Base-by-base conservation (phyloP, 2,888 invertebrate genomes). In the Gastrophysa polygoni region DNA sequence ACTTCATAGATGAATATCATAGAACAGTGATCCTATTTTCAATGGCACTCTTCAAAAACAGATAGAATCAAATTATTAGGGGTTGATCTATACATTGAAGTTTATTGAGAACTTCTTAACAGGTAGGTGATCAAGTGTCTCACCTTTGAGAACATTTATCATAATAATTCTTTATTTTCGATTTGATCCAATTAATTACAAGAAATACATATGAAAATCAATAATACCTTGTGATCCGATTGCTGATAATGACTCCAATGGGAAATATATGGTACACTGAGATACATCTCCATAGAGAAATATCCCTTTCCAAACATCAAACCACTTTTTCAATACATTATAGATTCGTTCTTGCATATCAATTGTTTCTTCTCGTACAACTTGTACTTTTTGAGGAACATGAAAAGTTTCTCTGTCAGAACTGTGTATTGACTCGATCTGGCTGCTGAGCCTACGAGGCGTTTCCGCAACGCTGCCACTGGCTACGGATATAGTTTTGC, bases 251-350 rank as follows among this genome's bases (percentile, higher is more conserved):
- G 86, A 83, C 44, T 76, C 79, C 60, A 84, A 82, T 5, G 89
- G 87, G 68, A 88, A 83, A 76, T 89, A 89, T 64, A 89, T 81
- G 21, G 85, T 82, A 69, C 86, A 83, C 70, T 86, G 83, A 0
- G 86, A 87, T 28, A 89, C 73, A 68, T 87, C 87, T 11, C 87
- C 85, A 71, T 76, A 83, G 44, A 86, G 72, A 8, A 86, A 79
- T 71, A 86, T 78, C 60, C 83, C 82, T 67, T 82, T 82, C 85
- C 86, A 86, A 67, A 84, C 83, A 34, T 82, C 80, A 73, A 84
- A 84, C 77, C 83, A 82, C 51, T 80, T 80, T 59, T 82, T 81
- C 28, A 85, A 72, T 68, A 79, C 72, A 57, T 77, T 75, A 60
- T 81, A 80, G 29, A 78, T 74, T 55, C 69, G 68, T 64, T 80